Conservation (phyloP, 2,888 invertebrate species). For the Drosophila anomelani region DNA sequence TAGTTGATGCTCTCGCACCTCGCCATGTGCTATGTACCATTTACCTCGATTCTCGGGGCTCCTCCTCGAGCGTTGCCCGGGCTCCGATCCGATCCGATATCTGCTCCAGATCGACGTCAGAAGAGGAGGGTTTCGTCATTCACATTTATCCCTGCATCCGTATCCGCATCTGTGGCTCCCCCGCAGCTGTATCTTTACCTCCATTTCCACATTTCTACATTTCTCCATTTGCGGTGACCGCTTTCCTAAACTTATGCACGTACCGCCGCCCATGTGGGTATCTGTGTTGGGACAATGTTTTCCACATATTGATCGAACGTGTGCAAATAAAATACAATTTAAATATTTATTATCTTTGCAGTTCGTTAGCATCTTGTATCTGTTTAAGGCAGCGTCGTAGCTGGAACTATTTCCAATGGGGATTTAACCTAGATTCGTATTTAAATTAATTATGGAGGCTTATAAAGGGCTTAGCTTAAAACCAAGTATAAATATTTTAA, state of each 20-base stretch:
- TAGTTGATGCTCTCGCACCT: constrained; percentile 53
- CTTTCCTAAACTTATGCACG: constrained; percentile 45
- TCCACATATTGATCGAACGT: constrained; percentile 79
- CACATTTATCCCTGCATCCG: constrained; percentile 2
- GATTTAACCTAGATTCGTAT: constrained; percentile 48
- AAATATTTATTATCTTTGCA: constrained; percentile 82
- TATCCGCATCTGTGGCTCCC: constrained; percentile 25
- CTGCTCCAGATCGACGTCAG: constrained; percentile 26
- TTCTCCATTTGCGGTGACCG: constrained; percentile 18
- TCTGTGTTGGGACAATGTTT: constrained; percentile 49
- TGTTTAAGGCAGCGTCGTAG: constrained; percentile 58
- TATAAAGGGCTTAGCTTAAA: too few species aligned
- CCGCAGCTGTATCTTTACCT: too few species aligned
- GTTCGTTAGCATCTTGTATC: constrained; percentile 82
- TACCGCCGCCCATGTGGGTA: constrained; percentile 20
- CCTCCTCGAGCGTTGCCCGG: too few species aligned
- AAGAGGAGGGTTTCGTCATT: constrained; percentile 30
- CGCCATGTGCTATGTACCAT: constrained; percentile 67
- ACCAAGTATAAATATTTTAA: too few species aligned
- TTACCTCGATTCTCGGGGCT: constrained; percentile 6
- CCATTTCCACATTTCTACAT: constrained; percentile 11
- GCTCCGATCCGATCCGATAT: neutral
- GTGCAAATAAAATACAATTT: constrained; percentile 82
- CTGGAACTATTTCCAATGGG: constrained; percentile 12
- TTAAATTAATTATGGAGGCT: too few species aligned